Evolutionary conservation across 2,113 vertebrate species (phyloP).

Genomic region (Taxidea taxus): DNA sequence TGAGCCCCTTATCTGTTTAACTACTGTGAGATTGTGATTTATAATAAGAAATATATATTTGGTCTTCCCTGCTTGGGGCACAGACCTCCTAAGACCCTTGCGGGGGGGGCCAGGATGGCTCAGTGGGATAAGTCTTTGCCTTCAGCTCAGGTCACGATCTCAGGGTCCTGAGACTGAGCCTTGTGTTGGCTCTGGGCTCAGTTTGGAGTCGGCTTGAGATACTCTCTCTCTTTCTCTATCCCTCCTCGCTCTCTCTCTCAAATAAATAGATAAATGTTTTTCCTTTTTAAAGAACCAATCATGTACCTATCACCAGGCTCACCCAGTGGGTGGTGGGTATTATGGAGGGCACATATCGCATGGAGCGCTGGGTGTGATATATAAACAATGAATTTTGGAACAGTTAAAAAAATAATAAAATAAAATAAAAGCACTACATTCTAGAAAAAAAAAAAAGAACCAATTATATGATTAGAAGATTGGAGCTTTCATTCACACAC

Average conservation of each 20-base stretch:
- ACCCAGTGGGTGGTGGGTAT: no score
- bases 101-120: no score
- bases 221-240: not conserved
- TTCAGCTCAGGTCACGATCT: no score
- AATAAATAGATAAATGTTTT: not conserved
- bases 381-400: no score
- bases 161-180: not conserved
- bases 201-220: not conserved
- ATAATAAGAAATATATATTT: not conserved
- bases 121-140: no score
- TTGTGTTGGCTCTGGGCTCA: not conserved
- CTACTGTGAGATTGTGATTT: not conserved
- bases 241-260: not conserved
- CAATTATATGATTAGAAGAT: not conserved
- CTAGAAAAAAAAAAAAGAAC: no score
- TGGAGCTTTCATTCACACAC: not conserved
- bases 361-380: no score
- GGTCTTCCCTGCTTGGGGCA: not conserved
- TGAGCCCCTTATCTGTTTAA: not conserved
- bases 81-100: not conserved
- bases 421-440: no score
- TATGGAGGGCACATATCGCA: no score
- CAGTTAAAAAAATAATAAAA: no score
- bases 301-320: no score
- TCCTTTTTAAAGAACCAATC: no score